These are phyloP conservation scores for zebrafish (Danio rerio) DNA, from an alignment of 2,113 vertebrate genomes.

Conservation along the genomic window DNA sequence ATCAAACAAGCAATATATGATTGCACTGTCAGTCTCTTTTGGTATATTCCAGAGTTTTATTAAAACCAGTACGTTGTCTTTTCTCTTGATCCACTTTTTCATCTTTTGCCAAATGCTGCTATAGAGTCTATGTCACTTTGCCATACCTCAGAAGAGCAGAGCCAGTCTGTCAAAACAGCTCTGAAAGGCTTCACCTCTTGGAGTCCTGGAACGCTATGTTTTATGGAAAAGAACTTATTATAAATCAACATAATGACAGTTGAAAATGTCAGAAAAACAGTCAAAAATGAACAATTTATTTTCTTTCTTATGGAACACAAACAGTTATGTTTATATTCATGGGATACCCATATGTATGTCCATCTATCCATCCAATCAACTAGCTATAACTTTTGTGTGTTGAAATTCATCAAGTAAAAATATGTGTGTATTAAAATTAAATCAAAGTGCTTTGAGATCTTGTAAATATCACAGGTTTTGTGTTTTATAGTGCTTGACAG, in stretches of 20 bases:
- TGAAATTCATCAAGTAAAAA: not conserved
- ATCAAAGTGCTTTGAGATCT: not conserved
- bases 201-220: conserved; percentile 23
- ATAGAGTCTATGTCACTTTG: conserved; percentile 40
- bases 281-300: not conserved
- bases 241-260: not conserved
- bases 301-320: not conserved
- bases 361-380: not conserved
- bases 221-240: not conserved
- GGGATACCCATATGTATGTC: not conserved
- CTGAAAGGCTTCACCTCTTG: not conserved
- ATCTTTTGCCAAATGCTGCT: conserved; percentile 72
- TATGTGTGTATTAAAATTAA: not conserved
- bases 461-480: not conserved
- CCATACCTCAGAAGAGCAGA: conserved; percentile 24
- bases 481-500: not conserved
- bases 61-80: conserved; percentile 71
- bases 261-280: not conserved
- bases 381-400: not conserved
- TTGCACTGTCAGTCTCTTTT: conserved; percentile 71
- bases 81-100: conserved; percentile 65
- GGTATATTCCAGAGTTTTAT: conserved; percentile 72
- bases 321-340: not conserved
- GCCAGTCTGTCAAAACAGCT: conserved; percentile 39
- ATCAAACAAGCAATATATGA: conserved; percentile 73